These are phyloP conservation scores for Carassius carassius DNA, from an alignment of 2,113 vertebrate genomes.

Conservation along the genomic window DNA sequence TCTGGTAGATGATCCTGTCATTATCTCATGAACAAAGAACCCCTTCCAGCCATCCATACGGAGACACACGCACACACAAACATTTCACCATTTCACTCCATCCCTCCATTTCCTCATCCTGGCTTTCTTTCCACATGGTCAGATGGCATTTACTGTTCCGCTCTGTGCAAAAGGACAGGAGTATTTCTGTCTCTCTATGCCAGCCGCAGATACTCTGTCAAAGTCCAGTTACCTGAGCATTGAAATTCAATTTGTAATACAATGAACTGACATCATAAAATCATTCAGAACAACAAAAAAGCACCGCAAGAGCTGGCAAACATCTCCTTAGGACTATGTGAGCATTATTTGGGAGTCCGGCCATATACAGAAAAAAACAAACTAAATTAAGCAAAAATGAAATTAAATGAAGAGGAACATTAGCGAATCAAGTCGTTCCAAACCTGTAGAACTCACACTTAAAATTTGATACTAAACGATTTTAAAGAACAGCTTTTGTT, in stretches of 20 bases:
- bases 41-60: constrained; percentile 8
- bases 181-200: constrained; percentile 12
- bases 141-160: not conserved
- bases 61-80: not conserved
- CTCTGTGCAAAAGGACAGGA: constrained; percentile 6
- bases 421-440: not conserved
- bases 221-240: constrained; percentile 48
- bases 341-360: not conserved
- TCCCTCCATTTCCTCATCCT: constrained; percentile 18
- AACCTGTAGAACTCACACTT: not conserved
- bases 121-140: constrained; percentile 4
- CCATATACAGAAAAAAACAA: not conserved
- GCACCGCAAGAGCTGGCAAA: constrained; percentile 38
- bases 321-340: not conserved
- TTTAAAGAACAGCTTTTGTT: not conserved
- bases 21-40: constrained; percentile 49
- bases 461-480: too few species aligned
- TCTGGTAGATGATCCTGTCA: constrained; percentile 44
- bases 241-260: constrained; percentile 38
- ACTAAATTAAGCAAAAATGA: not conserved
- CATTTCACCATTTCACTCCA: not conserved
- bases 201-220: constrained; percentile 38
- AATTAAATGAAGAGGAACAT: not conserved
- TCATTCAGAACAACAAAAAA: constrained; percentile 42
- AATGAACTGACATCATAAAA: constrained; percentile 44